Conservation (phyloP, 53 echinoderm and acorn worm genomes). For the Actinopyga echinites region DNA sequence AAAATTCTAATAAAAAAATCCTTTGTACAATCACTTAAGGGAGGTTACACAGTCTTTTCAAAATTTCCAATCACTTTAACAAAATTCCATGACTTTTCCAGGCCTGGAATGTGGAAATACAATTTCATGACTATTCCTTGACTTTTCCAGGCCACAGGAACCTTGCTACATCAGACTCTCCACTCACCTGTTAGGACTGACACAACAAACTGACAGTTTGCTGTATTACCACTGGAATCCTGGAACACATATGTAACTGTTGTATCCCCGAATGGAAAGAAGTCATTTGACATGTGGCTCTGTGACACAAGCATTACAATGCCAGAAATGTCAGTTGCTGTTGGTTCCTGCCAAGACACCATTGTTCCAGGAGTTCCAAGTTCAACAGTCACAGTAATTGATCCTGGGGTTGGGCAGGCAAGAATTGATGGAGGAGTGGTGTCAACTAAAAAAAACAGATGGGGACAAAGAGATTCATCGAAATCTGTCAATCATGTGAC, state of each 20-base stretch:
- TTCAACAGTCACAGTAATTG: not conserved
- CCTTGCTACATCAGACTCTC: too few relatives aligned
- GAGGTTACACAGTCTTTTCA: too few relatives aligned
- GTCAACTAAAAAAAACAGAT: constrained; percentile 47
- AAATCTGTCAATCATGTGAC: too few relatives aligned
- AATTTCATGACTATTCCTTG: too few relatives aligned
- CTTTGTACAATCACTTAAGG: too few relatives aligned
- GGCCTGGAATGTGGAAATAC: too few relatives aligned
- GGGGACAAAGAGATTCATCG: too few relatives aligned
- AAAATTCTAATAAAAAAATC: too few relatives aligned
- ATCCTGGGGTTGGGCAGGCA: constrained; percentile 35
- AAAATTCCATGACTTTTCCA: too few relatives aligned
- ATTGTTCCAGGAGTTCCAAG: constrained; percentile 1
- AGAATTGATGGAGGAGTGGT: constrained; percentile 64
- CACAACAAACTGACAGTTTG: constrained; percentile 55
- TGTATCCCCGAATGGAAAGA: constrained; percentile 16
- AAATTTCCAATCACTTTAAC: too few relatives aligned
- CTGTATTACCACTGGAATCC: constrained; percentile 49
- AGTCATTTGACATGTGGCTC: constrained; percentile 22
- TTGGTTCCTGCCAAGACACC: constrained; percentile 33
- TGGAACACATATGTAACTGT: constrained; percentile 44
- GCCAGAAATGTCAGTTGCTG: not conserved
- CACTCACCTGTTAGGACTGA: constrained; percentile 60
- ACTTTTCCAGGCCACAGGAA: too few relatives aligned
- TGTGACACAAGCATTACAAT: constrained; percentile 20